Evolutionary conservation across 2,113 vertebrate genomes (phyloP).

Genomic region (Gavia stellata): DNA sequence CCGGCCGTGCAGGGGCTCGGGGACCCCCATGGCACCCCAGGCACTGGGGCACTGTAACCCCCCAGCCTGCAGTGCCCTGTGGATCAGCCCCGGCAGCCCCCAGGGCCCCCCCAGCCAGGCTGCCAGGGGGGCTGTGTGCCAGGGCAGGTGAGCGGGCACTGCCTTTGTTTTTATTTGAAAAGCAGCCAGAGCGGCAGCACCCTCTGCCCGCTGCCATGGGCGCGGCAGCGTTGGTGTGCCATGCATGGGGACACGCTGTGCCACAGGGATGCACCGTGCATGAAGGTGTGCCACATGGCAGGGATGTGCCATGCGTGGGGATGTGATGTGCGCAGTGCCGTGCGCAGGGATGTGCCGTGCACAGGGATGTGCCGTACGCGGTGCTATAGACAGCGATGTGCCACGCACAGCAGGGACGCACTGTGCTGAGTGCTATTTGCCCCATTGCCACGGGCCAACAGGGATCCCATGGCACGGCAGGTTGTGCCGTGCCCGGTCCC

Average conservation of each 20-base stretch:
- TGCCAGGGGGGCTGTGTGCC: background rate
- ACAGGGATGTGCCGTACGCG: fast-evolving
- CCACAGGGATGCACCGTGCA: background rate
- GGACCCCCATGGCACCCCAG: background rate
- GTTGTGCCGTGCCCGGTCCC: background rate
- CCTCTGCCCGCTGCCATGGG: background rate
- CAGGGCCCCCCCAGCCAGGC: background rate
- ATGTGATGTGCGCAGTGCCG: background rate
- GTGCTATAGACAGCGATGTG: background rate
- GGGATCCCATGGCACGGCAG: background rate
- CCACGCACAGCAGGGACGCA: fast-evolving
- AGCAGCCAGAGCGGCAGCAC: background rate
- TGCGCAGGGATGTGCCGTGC: background rate
- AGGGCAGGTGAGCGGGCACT: fast-evolving
- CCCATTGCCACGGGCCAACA: fast-evolving
- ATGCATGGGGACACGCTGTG: fast-evolving
- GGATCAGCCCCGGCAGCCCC: background rate
- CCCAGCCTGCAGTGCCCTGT: too few species aligned
- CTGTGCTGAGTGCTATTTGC: background rate
- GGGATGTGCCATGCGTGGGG: background rate
- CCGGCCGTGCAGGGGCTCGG: fast-evolving
- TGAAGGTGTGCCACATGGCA: background rate
- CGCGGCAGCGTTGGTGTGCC: fast-evolving
- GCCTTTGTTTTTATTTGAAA: background rate
- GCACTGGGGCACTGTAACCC: fast-evolving